Base-by-base conservation (phyloP, 35 echinoderm and acorn worm genomes). In the Heliocidaris erythrogramma region DNA sequence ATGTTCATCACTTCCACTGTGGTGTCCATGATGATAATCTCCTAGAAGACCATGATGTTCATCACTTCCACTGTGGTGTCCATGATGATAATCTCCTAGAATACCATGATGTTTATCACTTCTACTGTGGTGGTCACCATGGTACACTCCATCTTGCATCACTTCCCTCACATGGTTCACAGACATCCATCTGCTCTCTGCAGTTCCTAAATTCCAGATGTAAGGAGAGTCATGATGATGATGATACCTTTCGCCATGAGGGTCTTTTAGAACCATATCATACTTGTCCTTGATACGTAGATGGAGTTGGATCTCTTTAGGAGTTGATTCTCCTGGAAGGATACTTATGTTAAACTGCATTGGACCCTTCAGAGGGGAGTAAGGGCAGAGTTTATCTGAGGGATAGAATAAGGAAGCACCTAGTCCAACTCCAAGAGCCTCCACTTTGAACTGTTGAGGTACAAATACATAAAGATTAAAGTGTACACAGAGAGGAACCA, bases 291-390 rank as follows among this genome's bases (percentile, higher is more conserved):
- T 85, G 71, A 88, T 47, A 42, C 31, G 48, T 2, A 94, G 71
- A 50, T 88, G 71, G 17, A 94, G 35, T 47, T 94, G 71, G 49
- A 94, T 86, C 86, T 94, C 94, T 88, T 88, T 47, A 9, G 94
- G 94, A 11, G 42, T 42, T 27, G 48, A 30, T 48, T 94, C 47
- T 88, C 94, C 94, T 49, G 94, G 13, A 14, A 85, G 78, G 42
- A 94, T 18, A 88, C 71, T 94, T 11, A 94, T 88, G 84, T 94
- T 94, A 85, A 94, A 86, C 27, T 94, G 71, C 29, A 88, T 86
- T 94, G 94, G 94, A 49, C 94, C 85, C 21, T 10, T 30, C 35
- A 94, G 85, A 4, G 49, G 85, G 7, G 31, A 21, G 30, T 9
- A 52, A 6, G 94, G 94, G 65, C 85, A 50, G 91, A 92, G 91